phyloP scores from a whole-genome alignment of 64 coral and sea anemone genomes.

The Stylophora pistillata region DNA sequence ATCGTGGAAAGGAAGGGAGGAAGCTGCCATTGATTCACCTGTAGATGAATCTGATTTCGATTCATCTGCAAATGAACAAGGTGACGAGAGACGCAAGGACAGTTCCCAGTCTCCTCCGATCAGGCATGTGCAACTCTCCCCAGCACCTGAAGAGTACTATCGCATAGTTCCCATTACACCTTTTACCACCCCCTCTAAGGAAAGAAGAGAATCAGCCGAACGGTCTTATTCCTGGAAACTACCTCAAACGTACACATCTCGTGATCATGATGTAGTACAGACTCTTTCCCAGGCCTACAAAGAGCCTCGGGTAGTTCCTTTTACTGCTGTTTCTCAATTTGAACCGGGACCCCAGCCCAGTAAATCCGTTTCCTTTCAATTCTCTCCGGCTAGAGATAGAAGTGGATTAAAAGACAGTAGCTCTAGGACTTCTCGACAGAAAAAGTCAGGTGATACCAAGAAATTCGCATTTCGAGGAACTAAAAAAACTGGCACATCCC shows the following conservation, averaged over 20 bases:
- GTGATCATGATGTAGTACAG: conserved; percentile 76
- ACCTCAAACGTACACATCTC: conserved; percentile 71
- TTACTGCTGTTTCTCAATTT: conserved; percentile 4
- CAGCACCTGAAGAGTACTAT: conserved; percentile 93
- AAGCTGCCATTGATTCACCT: neutral
- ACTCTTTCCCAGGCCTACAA: conserved; percentile 77
- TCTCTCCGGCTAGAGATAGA: neutral
- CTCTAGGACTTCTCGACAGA: neutral
- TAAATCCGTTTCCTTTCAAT: neutral
- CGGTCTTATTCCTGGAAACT: conserved; percentile 74
- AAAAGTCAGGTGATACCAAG: neutral
- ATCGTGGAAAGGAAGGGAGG: conserved; percentile 17
- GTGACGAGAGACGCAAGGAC: neutral
- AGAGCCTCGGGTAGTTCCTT: conserved; percentile 63
- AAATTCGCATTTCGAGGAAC: neutral
- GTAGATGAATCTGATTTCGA: conserved; percentile 26
- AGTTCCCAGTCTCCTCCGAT: conserved; percentile 38
- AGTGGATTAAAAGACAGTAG: neutral
- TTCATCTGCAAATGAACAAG: neutral
- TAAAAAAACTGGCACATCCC: neutral
- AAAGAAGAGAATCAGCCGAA: conserved; percentile 32
- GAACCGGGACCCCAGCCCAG: neutral
- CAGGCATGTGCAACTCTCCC: conserved; percentile 67
- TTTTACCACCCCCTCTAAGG: conserved; percentile 44
- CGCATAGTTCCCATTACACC: conserved; percentile 82